Conservation (phyloP, 2,888 invertebrate genomes). For the Papilio elwesi region DNA sequence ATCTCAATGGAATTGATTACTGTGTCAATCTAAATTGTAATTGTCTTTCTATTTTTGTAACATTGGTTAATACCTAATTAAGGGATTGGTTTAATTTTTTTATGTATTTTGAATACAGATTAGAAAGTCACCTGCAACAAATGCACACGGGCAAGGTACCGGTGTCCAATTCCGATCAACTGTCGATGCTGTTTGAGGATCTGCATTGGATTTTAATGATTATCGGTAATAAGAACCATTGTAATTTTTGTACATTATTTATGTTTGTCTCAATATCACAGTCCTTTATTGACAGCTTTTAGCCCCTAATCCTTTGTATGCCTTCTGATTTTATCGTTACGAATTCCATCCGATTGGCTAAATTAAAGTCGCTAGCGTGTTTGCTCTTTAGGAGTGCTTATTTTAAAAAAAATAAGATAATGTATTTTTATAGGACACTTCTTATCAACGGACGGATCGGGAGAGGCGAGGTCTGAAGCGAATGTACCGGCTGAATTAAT, state of each 20-base stretch:
- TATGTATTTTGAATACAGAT: slow-evolving; percentile 50
- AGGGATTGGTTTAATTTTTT: slow-evolving; percentile 11
- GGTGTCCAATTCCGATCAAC: slow-evolving; percentile 61
- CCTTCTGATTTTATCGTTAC: no score
- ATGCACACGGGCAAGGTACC: slow-evolving; percentile 76
- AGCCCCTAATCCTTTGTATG: no score
- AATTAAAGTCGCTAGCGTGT: no score
- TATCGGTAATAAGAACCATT: slow-evolving; percentile 78
- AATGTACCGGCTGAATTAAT: slow-evolving; percentile 87
- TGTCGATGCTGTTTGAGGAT: slow-evolving; percentile 91
- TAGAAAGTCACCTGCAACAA: slow-evolving; percentile 72
- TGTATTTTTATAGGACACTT: slow-evolving; percentile 80
- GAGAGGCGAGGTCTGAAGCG: slow-evolving; percentile 86
- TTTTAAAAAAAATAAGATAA: no score
- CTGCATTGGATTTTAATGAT: slow-evolving; percentile 95
- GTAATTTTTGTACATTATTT: no score
- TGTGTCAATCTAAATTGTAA: no score
- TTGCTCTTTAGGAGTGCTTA: no score
- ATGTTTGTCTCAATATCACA: no score
- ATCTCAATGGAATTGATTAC: no score
- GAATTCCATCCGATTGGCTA: slow-evolving; percentile 42
- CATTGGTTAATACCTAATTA: not conserved
- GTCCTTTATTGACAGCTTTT: no score
- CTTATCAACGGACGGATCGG: slow-evolving; percentile 86
- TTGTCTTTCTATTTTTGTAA: no score